A percentile compares a stretch with the other conserved stretches of the same genome.
phyloP scores from a whole-genome alignment of 2,113 vertebrate genomes.

The Melanocharis versteri region DNA sequence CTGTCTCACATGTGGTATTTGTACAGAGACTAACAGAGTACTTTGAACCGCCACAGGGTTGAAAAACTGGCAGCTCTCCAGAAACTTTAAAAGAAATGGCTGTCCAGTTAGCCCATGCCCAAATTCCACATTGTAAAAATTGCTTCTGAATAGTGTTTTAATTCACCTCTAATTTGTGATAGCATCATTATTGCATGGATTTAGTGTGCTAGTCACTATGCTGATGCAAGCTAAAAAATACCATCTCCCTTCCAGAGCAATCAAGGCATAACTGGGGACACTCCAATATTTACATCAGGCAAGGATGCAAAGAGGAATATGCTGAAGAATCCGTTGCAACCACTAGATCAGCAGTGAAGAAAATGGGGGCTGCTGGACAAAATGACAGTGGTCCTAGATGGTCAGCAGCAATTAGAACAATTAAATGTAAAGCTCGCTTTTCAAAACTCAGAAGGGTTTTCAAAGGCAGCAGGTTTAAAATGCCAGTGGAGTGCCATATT shows the following conservation, averaged over 20 bases:
- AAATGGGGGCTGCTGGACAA: background rate
- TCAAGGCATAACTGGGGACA: background rate
- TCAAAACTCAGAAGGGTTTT: background rate
- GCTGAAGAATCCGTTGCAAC: background rate
- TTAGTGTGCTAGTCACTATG: background rate
- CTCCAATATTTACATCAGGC: background rate
- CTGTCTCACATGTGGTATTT: background rate
- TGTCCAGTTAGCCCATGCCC: background rate
- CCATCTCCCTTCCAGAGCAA: background rate
- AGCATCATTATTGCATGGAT: background rate
- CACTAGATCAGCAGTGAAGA: background rate
- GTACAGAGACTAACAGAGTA: background rate
- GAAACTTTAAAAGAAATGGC: background rate
- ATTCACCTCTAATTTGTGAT: background rate
- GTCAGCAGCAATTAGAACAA: background rate
- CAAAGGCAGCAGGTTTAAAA: constrained; percentile 8
- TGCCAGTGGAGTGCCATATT: background rate
- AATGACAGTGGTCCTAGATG: background rate
- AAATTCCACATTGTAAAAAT: background rate
- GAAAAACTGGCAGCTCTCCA: background rate
- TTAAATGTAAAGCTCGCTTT: background rate
- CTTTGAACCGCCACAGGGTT: background rate
- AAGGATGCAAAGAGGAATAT: background rate
- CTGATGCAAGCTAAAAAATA: background rate
- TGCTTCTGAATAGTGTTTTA: background rate